A percentile compares a stretch with the other conserved stretches of the same genome.
phyloP scores from a whole-genome alignment of 2,888 invertebrate genomes.

The Caenorhabditis parvicauda region DNA sequence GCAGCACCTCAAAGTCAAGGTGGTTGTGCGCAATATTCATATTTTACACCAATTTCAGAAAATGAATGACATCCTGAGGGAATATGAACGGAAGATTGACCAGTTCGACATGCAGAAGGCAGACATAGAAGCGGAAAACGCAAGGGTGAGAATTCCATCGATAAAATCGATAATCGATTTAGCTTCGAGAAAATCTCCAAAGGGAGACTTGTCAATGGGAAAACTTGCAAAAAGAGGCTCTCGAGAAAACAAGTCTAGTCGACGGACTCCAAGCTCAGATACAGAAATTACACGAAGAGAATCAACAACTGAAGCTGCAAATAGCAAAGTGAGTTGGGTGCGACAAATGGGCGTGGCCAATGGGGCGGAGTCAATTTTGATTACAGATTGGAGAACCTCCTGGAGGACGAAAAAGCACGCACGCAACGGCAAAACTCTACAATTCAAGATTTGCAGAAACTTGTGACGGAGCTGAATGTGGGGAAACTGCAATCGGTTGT shows the following conservation, averaged over 20 bases:
- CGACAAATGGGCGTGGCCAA: neutral
- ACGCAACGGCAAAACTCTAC: constrained; percentile 35
- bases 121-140: constrained; percentile 37
- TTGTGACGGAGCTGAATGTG: constrained; percentile 50
- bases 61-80: constrained; percentile 44
- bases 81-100: constrained; percentile 49
- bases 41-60: constrained; percentile 31
- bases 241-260: constrained; percentile 28
- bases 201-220: constrained; percentile 26
- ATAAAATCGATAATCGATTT: neutral
- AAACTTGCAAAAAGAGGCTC: constrained; percentile 29
- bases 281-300: constrained; percentile 31
- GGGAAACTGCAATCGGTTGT: constrained; percentile 5
- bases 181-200: constrained; percentile 31
- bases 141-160: constrained; percentile 13
- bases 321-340: constrained; percentile 16
- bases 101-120: constrained; percentile 44
- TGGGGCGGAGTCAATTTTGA: too few species aligned
- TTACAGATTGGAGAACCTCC: constrained; percentile 18
- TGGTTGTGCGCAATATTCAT: constrained; percentile 2
- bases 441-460: constrained; percentile 48
- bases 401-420: constrained; percentile 32
- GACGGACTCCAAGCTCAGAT: constrained; percentile 37
- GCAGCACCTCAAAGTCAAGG: constrained; percentile 57
- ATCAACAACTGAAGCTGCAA: constrained; percentile 19